Base-by-base conservation (phyloP, 2,888 invertebrate genomes). In the Sericinus montela region DNA sequence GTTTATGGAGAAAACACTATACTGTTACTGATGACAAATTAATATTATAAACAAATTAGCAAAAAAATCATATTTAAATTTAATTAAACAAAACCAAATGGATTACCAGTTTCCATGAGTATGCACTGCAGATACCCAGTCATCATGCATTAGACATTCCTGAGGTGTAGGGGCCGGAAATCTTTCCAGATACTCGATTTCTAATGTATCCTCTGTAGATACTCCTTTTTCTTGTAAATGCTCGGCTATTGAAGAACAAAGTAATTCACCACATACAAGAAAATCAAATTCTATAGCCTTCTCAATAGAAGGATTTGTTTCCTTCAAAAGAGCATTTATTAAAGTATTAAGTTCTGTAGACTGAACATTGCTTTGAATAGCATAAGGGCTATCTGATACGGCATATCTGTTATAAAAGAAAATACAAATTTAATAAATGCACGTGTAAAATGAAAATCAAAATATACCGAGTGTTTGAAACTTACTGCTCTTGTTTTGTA, bases 121-220 rank as follows among this genome's bases (percentile, higher is more conserved):
- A 61, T 94, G 93, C 0, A 98, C 93, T 36, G 96, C 92, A 14
- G 97, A 94, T n/a, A 99, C 97, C 99, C 99, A 99, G 74, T 99
- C 99, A 80, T 98, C 97, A 67, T 98, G 98, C 75, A 96, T 91
- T 57, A 99, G 88, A 72, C 97, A 96, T 75, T 98, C 95, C 71
- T 97, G 93, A 0, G 98, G 98, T 66, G 95, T 92, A 0, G 99
- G 99, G 0, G 98, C 94, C 9, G 98, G 96, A 60, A 94, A 94
- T 60, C 95, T 92, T 72, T 97, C 95, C 15, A 98, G 88, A 81
- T 98, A 99, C 80, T 99, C 98, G 43, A 99, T 91, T 57, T 96
- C 94, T 57, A 98, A 86, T 8, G 96, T 94, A 45, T 92, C 92
- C 89, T 99, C 98, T 41, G 93, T 93, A 0, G 95, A 95, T 8